Percentiles rank a stretch among this genome's conserved stretches.
phyloP scores from a whole-genome alignment of 2,113 vertebrate species.

The Thunnus thynnus region DNA sequence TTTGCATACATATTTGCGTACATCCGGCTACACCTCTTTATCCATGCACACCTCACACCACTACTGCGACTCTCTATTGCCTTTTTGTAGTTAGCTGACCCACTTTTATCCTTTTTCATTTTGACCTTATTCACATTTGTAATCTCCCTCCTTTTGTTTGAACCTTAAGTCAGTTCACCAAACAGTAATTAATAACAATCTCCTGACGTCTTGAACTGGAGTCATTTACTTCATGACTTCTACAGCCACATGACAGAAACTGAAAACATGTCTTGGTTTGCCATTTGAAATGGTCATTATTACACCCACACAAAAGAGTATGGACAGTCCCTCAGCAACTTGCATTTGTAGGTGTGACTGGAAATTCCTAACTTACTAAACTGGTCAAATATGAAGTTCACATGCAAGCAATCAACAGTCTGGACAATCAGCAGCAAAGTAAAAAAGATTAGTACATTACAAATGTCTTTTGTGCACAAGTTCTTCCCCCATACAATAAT shows the following conservation, averaged over 20 bases:
- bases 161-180: no score
- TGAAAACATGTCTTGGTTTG: not conserved
- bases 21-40: no score
- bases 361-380: not conserved
- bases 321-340: not conserved
- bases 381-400: not conserved
- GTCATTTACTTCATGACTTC: not conserved
- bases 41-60: no score
- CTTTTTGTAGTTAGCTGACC: no score
- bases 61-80: no score
- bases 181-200: no score
- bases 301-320: not conserved
- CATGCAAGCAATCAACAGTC: not conserved
- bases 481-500: not conserved
- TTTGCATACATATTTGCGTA: no score
- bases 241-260: not conserved
- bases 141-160: no score
- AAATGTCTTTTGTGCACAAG: no score
- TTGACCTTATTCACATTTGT: no score
- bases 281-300: not conserved
- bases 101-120: no score
- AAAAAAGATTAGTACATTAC: not conserved
- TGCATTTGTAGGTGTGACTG: not conserved
- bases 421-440: not conserved
- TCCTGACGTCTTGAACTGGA: no score